Percentiles rank a stretch among this genome's conserved stretches.
phyloP scores from a whole-genome alignment of 2,113 vertebrate genomes.

The Apistogramma diplotaenia region DNA sequence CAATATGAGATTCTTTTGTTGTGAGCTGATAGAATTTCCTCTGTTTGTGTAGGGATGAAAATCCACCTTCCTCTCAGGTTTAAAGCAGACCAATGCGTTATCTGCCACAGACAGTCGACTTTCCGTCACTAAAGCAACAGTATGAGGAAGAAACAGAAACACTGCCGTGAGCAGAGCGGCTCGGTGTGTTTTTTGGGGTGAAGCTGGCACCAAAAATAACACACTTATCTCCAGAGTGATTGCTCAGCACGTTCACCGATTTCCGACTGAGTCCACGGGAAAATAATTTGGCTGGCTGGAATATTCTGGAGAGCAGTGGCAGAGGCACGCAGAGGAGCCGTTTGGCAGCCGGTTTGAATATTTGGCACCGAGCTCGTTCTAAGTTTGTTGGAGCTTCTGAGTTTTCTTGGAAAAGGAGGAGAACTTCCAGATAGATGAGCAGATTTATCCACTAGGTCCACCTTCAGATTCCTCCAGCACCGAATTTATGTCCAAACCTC shows the following conservation, averaged over 20 bases:
- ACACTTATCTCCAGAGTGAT: constrained; percentile 36
- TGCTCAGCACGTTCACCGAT: constrained; percentile 44
- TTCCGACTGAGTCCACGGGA: constrained; percentile 32
- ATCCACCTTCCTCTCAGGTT: not conserved
- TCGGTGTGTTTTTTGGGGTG: not conserved
- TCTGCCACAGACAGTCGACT: constrained; percentile 50
- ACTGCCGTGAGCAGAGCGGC: constrained; percentile 8
- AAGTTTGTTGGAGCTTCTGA: constrained; percentile 24
- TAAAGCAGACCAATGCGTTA: constrained; percentile 17
- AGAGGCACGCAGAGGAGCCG: constrained; percentile 6
- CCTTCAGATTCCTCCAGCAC: not conserved
- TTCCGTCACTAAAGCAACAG: constrained; percentile 48
- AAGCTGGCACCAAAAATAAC: constrained; percentile 18
- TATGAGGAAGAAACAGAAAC: not conserved
- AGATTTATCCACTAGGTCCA: not conserved
- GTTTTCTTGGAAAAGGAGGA: constrained; percentile 8
- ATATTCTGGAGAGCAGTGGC: constrained; percentile 6
- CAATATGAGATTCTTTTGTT: not conserved
- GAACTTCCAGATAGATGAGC: not conserved
- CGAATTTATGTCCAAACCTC: not conserved
- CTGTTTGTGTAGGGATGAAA: constrained; percentile 2
- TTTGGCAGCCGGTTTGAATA: constrained; percentile 25
- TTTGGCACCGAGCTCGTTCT: not conserved
- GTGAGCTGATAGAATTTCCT: not conserved
- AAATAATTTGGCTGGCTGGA: constrained; percentile 27